Conservation (phyloP, 2,113 vertebrate genomes). For the Monopterus albus region DNA sequence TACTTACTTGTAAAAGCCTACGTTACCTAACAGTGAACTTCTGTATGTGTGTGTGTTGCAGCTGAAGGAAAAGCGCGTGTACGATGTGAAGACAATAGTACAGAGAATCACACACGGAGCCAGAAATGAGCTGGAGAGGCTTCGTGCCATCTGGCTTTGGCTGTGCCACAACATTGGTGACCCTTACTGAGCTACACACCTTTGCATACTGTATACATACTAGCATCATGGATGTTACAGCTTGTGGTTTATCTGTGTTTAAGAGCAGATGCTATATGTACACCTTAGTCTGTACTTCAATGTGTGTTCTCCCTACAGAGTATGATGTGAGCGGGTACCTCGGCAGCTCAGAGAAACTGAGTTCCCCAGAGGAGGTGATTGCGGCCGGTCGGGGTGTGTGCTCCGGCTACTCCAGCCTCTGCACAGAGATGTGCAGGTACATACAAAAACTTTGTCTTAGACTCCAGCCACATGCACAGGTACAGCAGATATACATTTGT, state of each 20-base stretch:
- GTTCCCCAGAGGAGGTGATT: slow-evolving; percentile 81
- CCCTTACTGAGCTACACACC: slow-evolving; percentile 22
- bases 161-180: slow-evolving; percentile 86
- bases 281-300: too few species aligned
- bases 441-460: too few species aligned
- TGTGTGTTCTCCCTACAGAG: slow-evolving; percentile 61
- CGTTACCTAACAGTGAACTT: not conserved
- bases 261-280: not conserved
- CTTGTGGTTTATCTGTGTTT: not conserved
- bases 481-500: too few species aligned
- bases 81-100: slow-evolving; percentile 74
- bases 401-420: slow-evolving; percentile 82
- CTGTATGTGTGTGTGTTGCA: slow-evolving; percentile 61
- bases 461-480: too few species aligned
- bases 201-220: not conserved
- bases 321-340: slow-evolving; percentile 83
- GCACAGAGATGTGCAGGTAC: slow-evolving; percentile 84
- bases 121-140: slow-evolving; percentile 80
- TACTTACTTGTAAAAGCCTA: not conserved
- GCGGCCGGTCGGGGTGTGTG: slow-evolving; percentile 80
- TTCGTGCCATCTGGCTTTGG: slow-evolving; percentile 85
- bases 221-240: too few species aligned
- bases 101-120: slow-evolving; percentile 75
- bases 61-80: slow-evolving; percentile 71
- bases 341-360: slow-evolving; percentile 80